Evolutionary conservation across 2,888 invertebrate species (phyloP), one percentile per base, ranked within the genome.

Genomic region (Eupithecia subfuscata): DNA sequence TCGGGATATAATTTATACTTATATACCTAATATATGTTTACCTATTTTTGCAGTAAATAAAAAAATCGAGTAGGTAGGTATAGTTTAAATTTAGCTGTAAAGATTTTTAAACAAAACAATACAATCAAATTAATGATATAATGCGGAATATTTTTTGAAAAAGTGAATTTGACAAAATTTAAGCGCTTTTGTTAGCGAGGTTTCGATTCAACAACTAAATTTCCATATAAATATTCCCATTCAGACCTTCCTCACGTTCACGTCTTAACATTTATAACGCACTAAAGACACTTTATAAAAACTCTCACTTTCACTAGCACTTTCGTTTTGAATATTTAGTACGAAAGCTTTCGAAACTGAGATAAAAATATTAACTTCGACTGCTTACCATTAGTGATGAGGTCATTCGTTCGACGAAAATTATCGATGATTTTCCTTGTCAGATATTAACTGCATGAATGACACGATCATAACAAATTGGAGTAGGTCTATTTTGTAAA

Each of bases 281-380:
- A 84, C 65, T 67, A 37, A 67, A 67, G 22, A 12, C 65, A 67
- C 85, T 84, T 89, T 87, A 89, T 90, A 88, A 85, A 88, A 89
- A 91, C 84, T 86, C 84, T 86, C 82, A 85, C 92, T 92, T 92
- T 92, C 92, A 85, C 91, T 83, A 69, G 78, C 84, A 88, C 91
- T 90, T 90, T 91, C 90, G 68, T 89, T 88, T 85, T 83, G 87
- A 88, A 89, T 87, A 86, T 86, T 88, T 79, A 84, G 85, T 85
- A 83, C 83, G 80, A 84, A 83, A 85, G 85, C 89, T 89, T 88
- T 89, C 87, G 83, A 85, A 85, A 68, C 48, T 7, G 40, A 74
- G 68, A 71, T 71, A 72, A 60, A 71, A 37, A 68, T 69, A 65
- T 56, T 45, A 64, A 69, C 60, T 63, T 37, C 48, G 22, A 25